A percentile compares a stretch with the other conserved stretches of the same genome.
Evolutionary conservation across 2,797 vertebrate genomes (phyloP).

Genomic region (Enteromius trimaculatus): DNA sequence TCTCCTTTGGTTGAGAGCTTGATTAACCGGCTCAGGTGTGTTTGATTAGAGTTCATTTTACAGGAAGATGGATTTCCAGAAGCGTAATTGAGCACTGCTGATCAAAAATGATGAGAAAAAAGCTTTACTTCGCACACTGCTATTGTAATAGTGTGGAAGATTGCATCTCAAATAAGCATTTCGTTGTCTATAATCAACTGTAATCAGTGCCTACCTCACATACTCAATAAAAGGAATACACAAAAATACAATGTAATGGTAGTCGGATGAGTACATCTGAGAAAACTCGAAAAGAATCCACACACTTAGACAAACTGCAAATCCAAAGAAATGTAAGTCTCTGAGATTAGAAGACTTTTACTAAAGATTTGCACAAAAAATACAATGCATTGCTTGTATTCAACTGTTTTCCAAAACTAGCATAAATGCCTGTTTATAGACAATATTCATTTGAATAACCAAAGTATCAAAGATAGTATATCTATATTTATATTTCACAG

Average conservation of each 20-base stretch:
- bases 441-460: background rate
- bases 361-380: background rate
- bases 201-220: background rate
- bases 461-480: background rate
- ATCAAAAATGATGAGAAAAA: background rate
- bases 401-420: background rate
- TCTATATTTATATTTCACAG: background rate
- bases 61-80: background rate
- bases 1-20: background rate
- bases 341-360: background rate
- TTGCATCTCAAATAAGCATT: background rate
- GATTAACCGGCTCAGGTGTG: background rate
- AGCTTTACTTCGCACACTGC: background rate
- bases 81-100: background rate
- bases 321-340: background rate
- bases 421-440: background rate
- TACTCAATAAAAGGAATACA: background rate
- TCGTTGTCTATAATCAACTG: background rate
- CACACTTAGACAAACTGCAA: background rate
- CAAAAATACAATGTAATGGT: background rate
- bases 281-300: background rate
- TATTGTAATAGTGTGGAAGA: background rate
- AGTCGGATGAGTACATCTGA: background rate
- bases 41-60: background rate
- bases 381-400: background rate